Evolutionary conservation across 2,113 vertebrate genomes (phyloP).

Genomic region (Piaya cayana): DNA sequence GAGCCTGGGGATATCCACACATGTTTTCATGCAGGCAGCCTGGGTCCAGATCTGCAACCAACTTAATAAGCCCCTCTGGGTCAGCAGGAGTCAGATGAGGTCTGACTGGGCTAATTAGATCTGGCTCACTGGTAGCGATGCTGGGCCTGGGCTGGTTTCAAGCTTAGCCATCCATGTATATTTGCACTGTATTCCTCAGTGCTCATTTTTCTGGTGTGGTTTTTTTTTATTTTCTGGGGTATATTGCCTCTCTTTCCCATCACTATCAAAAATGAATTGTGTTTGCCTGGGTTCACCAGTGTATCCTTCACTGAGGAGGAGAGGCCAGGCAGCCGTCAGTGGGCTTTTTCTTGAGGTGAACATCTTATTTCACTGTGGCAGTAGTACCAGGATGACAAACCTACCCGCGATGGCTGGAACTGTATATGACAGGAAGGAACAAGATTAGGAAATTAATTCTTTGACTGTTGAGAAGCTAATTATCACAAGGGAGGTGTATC

Average conservation of each 20-base stretch:
- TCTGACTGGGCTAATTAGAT: background rate
- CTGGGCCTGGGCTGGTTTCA: background rate
- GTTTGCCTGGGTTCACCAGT: background rate
- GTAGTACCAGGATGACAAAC: background rate
- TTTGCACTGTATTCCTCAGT: background rate
- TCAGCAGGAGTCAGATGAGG: background rate
- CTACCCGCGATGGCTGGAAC: background rate
- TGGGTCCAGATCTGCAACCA: background rate
- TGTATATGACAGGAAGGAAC: background rate
- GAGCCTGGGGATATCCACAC: background rate
- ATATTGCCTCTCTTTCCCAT: background rate
- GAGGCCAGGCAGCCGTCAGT: background rate
- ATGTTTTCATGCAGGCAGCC: background rate
- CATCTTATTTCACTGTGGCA: background rate
- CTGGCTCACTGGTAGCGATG: background rate
- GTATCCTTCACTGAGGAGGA: background rate
- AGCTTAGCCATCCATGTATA: background rate
- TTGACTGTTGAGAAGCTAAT: background rate
- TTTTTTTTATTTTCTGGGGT: background rate
- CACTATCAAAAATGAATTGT: background rate
- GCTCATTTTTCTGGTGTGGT: background rate
- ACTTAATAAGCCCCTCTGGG: slow-evolving; percentile 14
- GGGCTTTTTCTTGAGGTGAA: background rate
- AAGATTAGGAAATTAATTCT: background rate
- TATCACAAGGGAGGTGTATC: background rate